Percentiles rank a stretch among this genome's conserved stretches.
These are phyloP conservation scores for Lingula anatina DNA, from an alignment of 2,888 invertebrate genomes.

Conservation along the genomic window DNA sequence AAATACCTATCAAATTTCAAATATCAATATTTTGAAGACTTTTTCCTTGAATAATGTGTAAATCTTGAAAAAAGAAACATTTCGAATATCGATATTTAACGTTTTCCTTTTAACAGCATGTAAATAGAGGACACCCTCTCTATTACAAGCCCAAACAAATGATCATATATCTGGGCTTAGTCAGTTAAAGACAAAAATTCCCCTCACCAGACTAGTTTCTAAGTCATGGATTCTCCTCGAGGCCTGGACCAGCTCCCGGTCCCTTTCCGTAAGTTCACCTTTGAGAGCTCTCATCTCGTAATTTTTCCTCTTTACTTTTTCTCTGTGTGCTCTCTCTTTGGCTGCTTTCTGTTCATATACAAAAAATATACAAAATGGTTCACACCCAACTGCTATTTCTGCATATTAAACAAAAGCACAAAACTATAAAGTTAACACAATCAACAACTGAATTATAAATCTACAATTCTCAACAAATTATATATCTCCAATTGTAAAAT, in stretches of 20 bases:
- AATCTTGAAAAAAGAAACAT: too few relatives aligned
- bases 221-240: constrained; percentile 29
- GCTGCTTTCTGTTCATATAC: constrained; percentile 15
- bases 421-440: neutral
- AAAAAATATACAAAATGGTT: neutral
- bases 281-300: constrained; percentile 48
- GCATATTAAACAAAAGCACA: neutral
- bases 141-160: too few relatives aligned
- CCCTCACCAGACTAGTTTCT: constrained; percentile 27
- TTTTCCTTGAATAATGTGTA: too few relatives aligned
- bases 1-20: too few relatives aligned
- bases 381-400: neutral
- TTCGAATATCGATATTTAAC: too few relatives aligned
- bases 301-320: constrained; percentile 39
- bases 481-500: too few relatives aligned
- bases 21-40: too few relatives aligned
- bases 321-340: constrained; percentile 31
- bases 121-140: too few relatives aligned
- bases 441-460: neutral
- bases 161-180: too few relatives aligned
- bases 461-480: neutral
- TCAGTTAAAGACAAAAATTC: too few relatives aligned
- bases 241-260: constrained; percentile 27
- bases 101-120: too few relatives aligned
- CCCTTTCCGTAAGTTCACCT: constrained; percentile 33